phyloP scores from a whole-genome alignment of 2,888 invertebrate species.

The Poecilobothrus nobilitatus region DNA sequence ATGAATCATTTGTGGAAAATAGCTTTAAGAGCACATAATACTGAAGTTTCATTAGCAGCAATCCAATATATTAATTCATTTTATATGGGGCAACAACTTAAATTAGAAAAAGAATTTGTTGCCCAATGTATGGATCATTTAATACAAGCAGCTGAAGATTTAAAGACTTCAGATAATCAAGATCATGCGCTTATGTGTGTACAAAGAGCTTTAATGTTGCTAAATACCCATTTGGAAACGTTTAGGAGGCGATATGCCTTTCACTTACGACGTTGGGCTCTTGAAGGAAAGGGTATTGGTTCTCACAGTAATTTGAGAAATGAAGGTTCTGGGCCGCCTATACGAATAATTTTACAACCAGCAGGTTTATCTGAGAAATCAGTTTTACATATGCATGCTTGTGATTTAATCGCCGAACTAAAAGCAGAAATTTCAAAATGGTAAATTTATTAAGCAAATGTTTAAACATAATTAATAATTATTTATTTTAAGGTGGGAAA shows the following conservation, averaged over 20 bases:
- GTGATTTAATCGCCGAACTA: conserved; percentile 85
- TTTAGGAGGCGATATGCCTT: conserved; percentile 82
- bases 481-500: conserved; percentile 56
- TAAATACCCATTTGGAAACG: conserved; percentile 89
- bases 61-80: conserved; percentile 90
- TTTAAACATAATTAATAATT: background rate
- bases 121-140: conserved; percentile 88
- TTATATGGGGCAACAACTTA: conserved; percentile 85
- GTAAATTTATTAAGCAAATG: conserved; percentile 35
- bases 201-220: conserved; percentile 75
- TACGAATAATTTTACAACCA: conserved; percentile 77
- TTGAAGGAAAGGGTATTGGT: conserved; percentile 70
- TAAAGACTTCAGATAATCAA: conserved; percentile 47
- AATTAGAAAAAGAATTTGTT: conserved; percentile 87
- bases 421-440: conserved; percentile 92
- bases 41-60: conserved; percentile 90
- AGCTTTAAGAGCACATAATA: conserved; percentile 79
- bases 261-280: conserved; percentile 79
- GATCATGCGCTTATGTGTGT: conserved; percentile 81
- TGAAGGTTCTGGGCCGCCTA: conserved; percentile 52
- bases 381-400: conserved; percentile 66
- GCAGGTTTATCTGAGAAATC: conserved; percentile 82
- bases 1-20: conserved; percentile 95
- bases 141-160: conserved; percentile 69
- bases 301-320: conserved; percentile 55